Evolutionary conservation across 1,140 invertebrate genomes (phyloP).

Genomic region (Sitophilus oryzae): DNA sequence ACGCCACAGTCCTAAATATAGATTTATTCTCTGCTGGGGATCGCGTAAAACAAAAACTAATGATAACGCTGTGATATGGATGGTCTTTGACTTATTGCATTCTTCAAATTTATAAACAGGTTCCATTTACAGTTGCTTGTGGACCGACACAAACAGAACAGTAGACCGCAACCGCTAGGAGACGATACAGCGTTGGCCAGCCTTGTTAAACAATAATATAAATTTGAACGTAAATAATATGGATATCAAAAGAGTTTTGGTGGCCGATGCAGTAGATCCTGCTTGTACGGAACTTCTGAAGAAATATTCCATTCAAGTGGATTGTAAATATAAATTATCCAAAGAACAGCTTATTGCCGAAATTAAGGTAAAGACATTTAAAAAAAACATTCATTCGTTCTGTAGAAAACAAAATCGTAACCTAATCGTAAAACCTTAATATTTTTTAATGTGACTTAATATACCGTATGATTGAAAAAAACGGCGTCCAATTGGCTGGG

Average conservation of each 20-base stretch:
- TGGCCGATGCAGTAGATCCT: slow-evolving; percentile 87
- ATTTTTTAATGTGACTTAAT: too few species aligned
- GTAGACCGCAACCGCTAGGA: neutral
- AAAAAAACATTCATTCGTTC: too few species aligned
- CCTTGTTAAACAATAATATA: too few species aligned
- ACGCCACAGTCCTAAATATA: neutral
- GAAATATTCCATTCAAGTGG: slow-evolving; percentile 71
- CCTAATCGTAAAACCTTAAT: too few species aligned
- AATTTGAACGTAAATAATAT: slow-evolving; percentile 34
- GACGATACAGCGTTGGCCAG: too few species aligned
- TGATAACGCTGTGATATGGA: neutral
- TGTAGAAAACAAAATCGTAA: too few species aligned
- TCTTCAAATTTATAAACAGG: slow-evolving; percentile 3
- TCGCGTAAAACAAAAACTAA: neutral
- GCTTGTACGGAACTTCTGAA: slow-evolving; percentile 76
- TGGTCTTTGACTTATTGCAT: slow-evolving; percentile 12
- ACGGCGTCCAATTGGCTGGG: too few species aligned
- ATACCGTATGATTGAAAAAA: too few species aligned
- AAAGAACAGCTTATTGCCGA: slow-evolving; percentile 79
- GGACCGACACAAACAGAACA: neutral
- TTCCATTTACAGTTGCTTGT: neutral
- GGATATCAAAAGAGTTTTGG: slow-evolving; percentile 67
- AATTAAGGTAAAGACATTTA: slow-evolving; percentile 84
- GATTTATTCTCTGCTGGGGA: neutral
- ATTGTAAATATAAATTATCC: slow-evolving; percentile 74